A percentile compares a stretch with the other conserved stretches of the same genome.
Conservation (phyloP, 1,140 invertebrate genomes). For the Drusus annulatus region DNA sequence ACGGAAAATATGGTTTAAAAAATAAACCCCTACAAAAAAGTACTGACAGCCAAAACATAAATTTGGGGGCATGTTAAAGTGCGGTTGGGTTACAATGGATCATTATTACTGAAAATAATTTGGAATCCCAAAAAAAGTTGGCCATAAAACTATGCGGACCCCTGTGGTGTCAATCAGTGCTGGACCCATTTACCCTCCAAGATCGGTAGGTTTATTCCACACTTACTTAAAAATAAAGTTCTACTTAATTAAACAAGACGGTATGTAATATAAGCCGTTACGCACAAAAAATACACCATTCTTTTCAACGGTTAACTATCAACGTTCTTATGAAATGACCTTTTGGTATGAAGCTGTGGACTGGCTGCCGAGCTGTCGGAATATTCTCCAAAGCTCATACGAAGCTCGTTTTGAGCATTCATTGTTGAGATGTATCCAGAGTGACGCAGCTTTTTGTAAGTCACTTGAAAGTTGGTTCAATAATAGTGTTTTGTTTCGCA, state of each 20-base stretch:
- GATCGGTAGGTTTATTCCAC: slow-evolving; percentile 9
- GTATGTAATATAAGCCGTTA: not conserved
- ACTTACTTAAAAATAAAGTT: not conserved
- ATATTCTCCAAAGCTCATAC: too few relatives aligned
- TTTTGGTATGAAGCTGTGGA: too few relatives aligned
- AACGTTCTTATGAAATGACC: too few relatives aligned
- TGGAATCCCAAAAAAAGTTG: slow-evolving; percentile 44
- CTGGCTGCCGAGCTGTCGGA: too few relatives aligned
- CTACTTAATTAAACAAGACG: not conserved
- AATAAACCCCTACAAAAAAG: too few relatives aligned
- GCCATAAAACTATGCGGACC: slow-evolving; percentile 55
- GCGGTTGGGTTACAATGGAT: slow-evolving; percentile 37
- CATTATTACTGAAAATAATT: slow-evolving; percentile 39
- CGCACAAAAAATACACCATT: not conserved
- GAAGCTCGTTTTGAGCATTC: slow-evolving; percentile 13
- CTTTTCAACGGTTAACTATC: too few relatives aligned
- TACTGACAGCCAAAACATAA: too few relatives aligned
- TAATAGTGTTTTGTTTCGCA: not conserved
- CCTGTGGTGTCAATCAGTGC: slow-evolving; percentile 57
- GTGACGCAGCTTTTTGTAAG: slow-evolving; percentile 12
- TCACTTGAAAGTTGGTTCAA: not conserved
- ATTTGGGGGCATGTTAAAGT: slow-evolving; percentile 19
- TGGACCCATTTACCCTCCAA: slow-evolving; percentile 48
- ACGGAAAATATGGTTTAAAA: too few relatives aligned
- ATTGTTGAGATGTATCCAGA: slow-evolving; percentile 14